Conservation (phyloP, 2,888 invertebrate species). For the Megalurothrips usitatus region DNA sequence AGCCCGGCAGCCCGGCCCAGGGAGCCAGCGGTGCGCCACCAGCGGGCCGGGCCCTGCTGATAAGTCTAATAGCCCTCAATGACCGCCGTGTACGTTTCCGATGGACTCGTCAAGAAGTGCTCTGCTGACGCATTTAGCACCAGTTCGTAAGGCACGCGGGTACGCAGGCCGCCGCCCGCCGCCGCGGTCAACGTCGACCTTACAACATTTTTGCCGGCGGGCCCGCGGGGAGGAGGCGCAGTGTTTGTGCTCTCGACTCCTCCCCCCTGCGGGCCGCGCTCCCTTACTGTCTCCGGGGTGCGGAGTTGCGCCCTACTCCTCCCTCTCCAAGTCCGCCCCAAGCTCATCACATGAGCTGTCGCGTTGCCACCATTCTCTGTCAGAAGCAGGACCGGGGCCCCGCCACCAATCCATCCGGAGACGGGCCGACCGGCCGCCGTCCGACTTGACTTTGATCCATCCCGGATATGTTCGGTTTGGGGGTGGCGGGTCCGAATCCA, state of each 20-base stretch:
- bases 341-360: neutral
- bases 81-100: neutral
- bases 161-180: too few species aligned
- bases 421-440: neutral
- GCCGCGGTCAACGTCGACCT: too few species aligned
- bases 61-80: constrained; percentile 1
- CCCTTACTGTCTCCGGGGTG: too few species aligned
- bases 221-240: neutral
- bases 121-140: neutral
- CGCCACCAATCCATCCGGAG: neutral
- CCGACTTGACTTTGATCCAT: neutral
- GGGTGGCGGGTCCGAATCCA: neutral
- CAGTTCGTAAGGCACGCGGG: neutral
- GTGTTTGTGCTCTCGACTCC: too few species aligned
- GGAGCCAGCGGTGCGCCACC: neutral
- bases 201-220: too few species aligned
- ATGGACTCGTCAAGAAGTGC: neutral
- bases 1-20: neutral
- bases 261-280: too few species aligned
- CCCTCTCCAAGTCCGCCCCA: neutral
- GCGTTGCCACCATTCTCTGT: neutral
- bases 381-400: neutral
- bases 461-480: neutral
- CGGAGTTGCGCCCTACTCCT: too few species aligned
- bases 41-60: neutral